These are phyloP conservation scores for Leptinotarsa defecta DNA, from an alignment of 1,140 invertebrate species.

Conservation along the genomic window DNA sequence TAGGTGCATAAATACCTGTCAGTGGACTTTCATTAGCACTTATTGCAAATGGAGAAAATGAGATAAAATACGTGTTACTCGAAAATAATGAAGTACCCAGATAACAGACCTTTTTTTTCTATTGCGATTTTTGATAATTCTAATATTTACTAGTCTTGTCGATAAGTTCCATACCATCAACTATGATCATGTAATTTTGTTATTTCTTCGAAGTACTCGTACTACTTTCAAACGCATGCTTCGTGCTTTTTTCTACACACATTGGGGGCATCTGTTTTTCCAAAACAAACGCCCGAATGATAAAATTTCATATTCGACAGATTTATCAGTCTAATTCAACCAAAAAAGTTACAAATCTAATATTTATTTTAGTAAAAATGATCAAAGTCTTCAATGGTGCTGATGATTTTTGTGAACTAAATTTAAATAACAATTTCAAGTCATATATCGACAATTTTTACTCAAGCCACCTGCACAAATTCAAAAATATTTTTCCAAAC, in stretches of 20 bases:
- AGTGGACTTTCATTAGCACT: background rate
- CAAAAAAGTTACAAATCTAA: background rate
- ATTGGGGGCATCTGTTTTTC: slow-evolving; percentile 38
- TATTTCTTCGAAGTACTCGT: slow-evolving; percentile 20
- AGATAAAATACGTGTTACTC: background rate
- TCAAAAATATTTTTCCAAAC: too few relatives aligned
- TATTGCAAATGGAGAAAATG: background rate
- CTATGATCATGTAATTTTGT: slow-evolving; percentile 11
- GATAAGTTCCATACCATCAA: background rate
- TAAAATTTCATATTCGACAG: slow-evolving; percentile 13
- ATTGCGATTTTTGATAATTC: background rate
- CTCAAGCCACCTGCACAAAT: too few relatives aligned
- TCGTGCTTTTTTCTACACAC: slow-evolving; percentile 60
- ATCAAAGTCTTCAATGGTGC: too few relatives aligned
- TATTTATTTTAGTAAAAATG: too few relatives aligned
- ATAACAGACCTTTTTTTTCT: background rate
- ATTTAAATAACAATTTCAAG: too few relatives aligned
- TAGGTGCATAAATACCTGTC: background rate
- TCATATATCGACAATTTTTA: too few relatives aligned
- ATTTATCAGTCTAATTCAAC: background rate
- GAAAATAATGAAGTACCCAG: background rate
- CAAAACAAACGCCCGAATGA: slow-evolving; percentile 36
- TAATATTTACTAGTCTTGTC: too few relatives aligned
- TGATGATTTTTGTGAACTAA: too few relatives aligned
- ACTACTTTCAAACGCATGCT: slow-evolving; percentile 61